Percentiles rank a stretch among this genome's conserved stretches.
Evolutionary conservation across 2,888 invertebrate species (phyloP).

Genomic region (Ferrisia virgata): DNA sequence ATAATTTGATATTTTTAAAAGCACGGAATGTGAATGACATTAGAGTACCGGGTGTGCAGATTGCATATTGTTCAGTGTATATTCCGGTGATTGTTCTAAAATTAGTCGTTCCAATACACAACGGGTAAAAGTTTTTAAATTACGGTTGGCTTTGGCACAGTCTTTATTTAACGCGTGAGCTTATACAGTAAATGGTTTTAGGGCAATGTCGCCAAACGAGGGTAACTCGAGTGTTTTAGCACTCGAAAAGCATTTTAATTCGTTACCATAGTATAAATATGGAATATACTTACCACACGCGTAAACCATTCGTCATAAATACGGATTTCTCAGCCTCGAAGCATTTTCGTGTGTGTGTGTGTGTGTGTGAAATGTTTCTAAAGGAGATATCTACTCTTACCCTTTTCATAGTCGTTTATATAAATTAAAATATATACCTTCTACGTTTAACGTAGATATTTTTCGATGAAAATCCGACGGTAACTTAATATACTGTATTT

Average conservation of each 20-base stretch:
- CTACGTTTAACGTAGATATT: not conserved
- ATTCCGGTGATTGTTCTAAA: not conserved
- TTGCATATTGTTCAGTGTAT: not conserved
- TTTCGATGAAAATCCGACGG: not conserved
- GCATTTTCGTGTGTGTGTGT: not conserved
- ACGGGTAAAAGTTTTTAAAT: not conserved
- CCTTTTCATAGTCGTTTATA: not conserved
- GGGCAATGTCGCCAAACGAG: constrained; percentile 8
- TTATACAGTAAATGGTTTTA: not conserved
- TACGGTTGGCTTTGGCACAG: not conserved
- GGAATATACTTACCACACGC: not conserved
- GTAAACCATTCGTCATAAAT: not conserved
- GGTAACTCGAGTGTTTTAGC: not conserved
- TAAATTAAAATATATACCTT: too few relatives aligned
- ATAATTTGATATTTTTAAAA: not conserved
- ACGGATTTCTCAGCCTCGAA: not conserved
- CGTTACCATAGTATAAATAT: not conserved
- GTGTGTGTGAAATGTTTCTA: not conserved
- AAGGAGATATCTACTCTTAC: not conserved
- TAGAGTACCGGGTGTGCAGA: not conserved
- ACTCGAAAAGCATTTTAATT: not conserved
- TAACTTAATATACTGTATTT: not conserved
- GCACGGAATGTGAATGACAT: not conserved
- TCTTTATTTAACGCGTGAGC: not conserved
- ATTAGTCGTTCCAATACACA: not conserved